Conservation (phyloP, 2,113 vertebrate genomes). For the Zootoca vivipara region DNA sequence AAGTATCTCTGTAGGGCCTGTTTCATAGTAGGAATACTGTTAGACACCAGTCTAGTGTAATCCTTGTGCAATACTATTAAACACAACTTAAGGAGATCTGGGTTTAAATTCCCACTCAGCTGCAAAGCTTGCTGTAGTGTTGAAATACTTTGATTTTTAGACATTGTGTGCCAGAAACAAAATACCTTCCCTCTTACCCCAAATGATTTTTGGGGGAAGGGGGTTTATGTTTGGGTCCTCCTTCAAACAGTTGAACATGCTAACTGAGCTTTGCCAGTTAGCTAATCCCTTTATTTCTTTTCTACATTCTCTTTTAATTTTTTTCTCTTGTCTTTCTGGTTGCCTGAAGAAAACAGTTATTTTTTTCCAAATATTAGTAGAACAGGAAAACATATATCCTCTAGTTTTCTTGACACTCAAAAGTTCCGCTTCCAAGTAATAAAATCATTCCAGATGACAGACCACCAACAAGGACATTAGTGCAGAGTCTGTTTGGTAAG, state of each 20-base stretch:
- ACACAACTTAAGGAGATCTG: neutral
- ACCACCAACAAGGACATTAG: slow-evolving; percentile 66
- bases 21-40: neutral
- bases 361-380: slow-evolving; percentile 61
- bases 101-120: neutral
- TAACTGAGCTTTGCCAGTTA: slow-evolving; percentile 18
- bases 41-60: neutral
- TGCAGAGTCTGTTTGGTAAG: slow-evolving; percentile 35
- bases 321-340: slow-evolving; percentile 59
- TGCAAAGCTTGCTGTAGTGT: neutral
- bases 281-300: slow-evolving; percentile 1
- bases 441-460: slow-evolving; percentile 64
- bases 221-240: neutral
- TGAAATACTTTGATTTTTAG: slow-evolving; percentile 4
- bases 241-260: slow-evolving; percentile 8
- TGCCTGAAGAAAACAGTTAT: slow-evolving; percentile 48
- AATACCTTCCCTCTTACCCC: neutral
- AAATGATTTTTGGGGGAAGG: neutral
- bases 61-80: neutral
- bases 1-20: neutral
- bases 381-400: slow-evolving; percentile 63
- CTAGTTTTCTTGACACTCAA: slow-evolving; percentile 66
- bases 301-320: slow-evolving; percentile 51
- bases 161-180: neutral
- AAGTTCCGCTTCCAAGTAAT: slow-evolving; percentile 68